phyloP scores from a whole-genome alignment of 2,797 vertebrate species.

The Epinephelus malabaricus region DNA sequence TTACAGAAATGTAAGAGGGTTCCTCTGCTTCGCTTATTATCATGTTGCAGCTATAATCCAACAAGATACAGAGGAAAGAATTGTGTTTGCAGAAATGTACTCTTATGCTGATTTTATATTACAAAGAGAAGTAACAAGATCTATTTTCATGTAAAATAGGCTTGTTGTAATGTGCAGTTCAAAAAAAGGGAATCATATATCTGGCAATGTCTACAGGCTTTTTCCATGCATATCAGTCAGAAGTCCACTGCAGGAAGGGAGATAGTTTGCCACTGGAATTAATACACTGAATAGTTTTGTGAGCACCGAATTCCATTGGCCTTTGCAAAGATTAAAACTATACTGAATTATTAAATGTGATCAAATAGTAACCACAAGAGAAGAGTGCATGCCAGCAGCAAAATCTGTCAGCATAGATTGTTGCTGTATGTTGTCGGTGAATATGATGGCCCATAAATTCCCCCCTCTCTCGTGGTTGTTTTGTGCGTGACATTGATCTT shows the following conservation, averaged over 20 bases:
- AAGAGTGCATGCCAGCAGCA: constrained; percentile 2
- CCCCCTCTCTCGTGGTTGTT: constrained; percentile 40
- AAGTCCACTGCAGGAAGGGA: not conserved
- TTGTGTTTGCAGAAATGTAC: not conserved
- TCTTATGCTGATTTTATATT: not conserved
- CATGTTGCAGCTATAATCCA: not conserved
- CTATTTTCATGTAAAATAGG: constrained; percentile 13
- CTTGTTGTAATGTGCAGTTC: not conserved
- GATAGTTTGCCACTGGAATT: not conserved
- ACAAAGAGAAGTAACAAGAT: not conserved
- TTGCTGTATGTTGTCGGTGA: constrained; percentile 54
- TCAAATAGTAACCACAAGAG: constrained; percentile 23
- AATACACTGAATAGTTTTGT: constrained; percentile 2
- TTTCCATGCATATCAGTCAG: not conserved
- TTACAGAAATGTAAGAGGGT: constrained; percentile 27
- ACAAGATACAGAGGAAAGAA: not conserved
- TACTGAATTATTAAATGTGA: constrained; percentile 18
- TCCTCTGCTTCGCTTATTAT: not conserved
- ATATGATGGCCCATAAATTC: constrained; percentile 67
- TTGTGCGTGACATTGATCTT: constrained; percentile 76
- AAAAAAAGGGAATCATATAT: not conserved
- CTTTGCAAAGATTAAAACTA: constrained; percentile 24
- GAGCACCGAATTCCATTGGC: not conserved
- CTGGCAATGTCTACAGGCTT: not conserved
- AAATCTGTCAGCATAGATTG: constrained; percentile 33